Evolutionary conservation across 2,888 invertebrate species (phyloP).

Genomic region (Pocota personata): DNA sequence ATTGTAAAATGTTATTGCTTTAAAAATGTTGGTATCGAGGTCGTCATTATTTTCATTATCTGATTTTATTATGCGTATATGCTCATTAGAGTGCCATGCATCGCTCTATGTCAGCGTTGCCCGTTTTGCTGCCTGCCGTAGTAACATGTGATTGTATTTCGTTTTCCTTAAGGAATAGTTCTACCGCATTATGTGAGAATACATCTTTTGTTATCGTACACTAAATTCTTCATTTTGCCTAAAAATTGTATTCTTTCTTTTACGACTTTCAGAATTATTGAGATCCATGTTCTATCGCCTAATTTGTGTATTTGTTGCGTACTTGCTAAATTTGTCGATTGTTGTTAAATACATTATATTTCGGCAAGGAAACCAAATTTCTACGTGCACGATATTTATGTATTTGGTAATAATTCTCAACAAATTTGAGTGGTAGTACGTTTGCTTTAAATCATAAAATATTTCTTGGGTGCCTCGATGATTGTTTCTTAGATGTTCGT

Average conservation of each 20-base stretch:
- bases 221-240: conserved; percentile 17
- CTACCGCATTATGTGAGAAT: conserved; percentile 3
- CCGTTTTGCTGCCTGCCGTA: conserved; percentile 21
- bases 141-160: background rate
- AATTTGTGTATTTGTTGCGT: conserved; percentile 17
- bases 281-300: conserved; percentile 28
- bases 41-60: background rate
- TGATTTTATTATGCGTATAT: conserved; percentile 1
- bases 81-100: conserved; percentile 8
- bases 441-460: conserved; percentile 23
- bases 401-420: conserved; percentile 14
- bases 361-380: too few relatives aligned
- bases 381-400: conserved; percentile 41
- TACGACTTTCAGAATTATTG: conserved; percentile 3
- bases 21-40: conserved; percentile 1
- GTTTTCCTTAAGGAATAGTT: conserved; percentile 20
- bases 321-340: too few relatives aligned
- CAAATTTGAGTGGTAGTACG: conserved; percentile 32
- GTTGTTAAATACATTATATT: too few relatives aligned
- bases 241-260: conserved; percentile 21
- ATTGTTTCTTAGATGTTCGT: conserved; percentile 33
- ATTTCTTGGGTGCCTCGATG: conserved; percentile 35
- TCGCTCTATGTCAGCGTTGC: conserved; percentile 16
- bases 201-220: background rate
- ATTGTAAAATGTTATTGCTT: background rate